Evolutionary conservation across 2,113 vertebrate genomes (phyloP).

Genomic region (Mesembrinibis cayennensis): DNA sequence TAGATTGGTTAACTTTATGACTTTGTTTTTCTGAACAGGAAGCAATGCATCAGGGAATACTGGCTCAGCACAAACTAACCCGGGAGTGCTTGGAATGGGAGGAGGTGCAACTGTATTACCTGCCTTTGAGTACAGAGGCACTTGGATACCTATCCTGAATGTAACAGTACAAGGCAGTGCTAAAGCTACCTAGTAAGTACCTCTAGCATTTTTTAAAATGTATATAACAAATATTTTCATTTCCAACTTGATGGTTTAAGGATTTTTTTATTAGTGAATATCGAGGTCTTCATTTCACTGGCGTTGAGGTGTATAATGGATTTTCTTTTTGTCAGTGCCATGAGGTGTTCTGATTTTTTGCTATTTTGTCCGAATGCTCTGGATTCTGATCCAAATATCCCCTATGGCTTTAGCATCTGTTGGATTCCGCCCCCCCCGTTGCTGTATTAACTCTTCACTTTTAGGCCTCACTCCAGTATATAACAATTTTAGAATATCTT

Average conservation of each 20-base stretch:
- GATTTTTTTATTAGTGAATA: background rate
- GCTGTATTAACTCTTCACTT: background rate
- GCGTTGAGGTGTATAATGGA: background rate
- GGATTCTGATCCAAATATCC: background rate
- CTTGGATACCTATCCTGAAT: slow-evolving; percentile 96
- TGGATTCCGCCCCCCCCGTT: background rate
- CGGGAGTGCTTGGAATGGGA: slow-evolving; percentile 80
- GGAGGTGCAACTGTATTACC: slow-evolving; percentile 88
- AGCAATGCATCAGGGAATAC: slow-evolving; percentile 75
- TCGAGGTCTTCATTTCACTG: background rate
- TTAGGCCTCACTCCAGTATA: background rate
- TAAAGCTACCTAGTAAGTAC: slow-evolving; percentile 96
- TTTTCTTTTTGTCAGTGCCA: background rate
- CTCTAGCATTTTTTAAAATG: background rate
- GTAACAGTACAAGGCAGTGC: slow-evolving; percentile 94
- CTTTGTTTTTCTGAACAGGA: slow-evolving; percentile 55
- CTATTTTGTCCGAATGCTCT: background rate
- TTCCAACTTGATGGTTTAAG: background rate
- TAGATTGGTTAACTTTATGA: background rate
- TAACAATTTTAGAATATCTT: background rate
- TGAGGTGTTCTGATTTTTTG: background rate
- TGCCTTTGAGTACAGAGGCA: slow-evolving; percentile 97
- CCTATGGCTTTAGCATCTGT: background rate
- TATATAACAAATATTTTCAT: background rate
- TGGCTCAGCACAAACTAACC: slow-evolving; percentile 78